phyloP scores from a whole-genome alignment of 1,140 invertebrate genomes.

The Ephestia elutella region DNA sequence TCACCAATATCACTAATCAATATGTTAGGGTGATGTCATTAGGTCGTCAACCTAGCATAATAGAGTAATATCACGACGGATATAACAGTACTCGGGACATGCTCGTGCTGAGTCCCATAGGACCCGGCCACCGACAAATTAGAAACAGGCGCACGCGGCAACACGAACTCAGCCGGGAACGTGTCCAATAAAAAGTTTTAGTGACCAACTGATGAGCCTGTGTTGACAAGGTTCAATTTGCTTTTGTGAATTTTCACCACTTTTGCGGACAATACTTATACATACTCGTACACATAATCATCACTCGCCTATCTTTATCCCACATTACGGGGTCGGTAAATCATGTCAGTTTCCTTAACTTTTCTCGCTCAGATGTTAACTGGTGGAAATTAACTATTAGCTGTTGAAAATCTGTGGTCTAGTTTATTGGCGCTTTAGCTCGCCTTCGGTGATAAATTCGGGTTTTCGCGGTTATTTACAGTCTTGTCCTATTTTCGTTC shows the following conservation, averaged over 20 bases:
- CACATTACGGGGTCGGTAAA: too few species aligned
- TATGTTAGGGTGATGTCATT: constrained; percentile 1
- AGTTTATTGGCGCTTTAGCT: too few species aligned
- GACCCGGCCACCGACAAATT: constrained; percentile 11
- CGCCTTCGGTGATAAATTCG: too few species aligned
- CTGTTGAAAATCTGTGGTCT: too few species aligned
- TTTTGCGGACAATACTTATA: not conserved
- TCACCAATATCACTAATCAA: too few species aligned
- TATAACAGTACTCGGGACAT: constrained; percentile 15
- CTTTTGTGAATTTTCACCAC: not conserved
- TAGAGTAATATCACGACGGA: not conserved
- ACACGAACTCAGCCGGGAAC: not conserved
- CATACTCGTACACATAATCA: too few species aligned
- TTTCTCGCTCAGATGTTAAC: too few species aligned
- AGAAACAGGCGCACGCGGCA: not conserved
- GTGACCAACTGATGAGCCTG: not conserved
- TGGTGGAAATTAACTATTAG: too few species aligned
- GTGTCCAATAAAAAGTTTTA: not conserved
- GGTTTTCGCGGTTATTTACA: too few species aligned
- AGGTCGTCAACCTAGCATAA: constrained; percentile 13
- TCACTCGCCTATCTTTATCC: too few species aligned
- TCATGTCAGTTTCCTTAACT: too few species aligned
- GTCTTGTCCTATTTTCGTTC: too few species aligned
- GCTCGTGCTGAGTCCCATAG: constrained; percentile 9
- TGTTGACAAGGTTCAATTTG: not conserved